phyloP scores from a whole-genome alignment of 1,140 invertebrate species.

The Oedothorax gibbosus region DNA sequence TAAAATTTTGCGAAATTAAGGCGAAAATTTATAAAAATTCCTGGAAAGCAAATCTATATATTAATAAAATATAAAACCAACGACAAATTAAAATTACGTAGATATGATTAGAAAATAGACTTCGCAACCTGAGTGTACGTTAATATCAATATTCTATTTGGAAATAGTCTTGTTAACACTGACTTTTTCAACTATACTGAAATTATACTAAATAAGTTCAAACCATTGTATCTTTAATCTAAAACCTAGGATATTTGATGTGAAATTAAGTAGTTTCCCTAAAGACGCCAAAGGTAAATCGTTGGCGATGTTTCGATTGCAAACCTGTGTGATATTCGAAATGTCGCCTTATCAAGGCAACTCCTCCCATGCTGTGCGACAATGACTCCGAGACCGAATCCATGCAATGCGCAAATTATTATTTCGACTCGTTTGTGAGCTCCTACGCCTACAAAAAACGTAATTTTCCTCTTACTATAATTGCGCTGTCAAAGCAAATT shows the following conservation, averaged over 20 bases:
- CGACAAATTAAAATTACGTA: too few relatives aligned
- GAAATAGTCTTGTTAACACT: too few relatives aligned
- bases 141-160: too few relatives aligned
- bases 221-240: too few relatives aligned
- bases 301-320: conserved; percentile 9
- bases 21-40: too few relatives aligned
- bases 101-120: too few relatives aligned
- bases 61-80: too few relatives aligned
- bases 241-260: neutral
- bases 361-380: conserved; percentile 39
- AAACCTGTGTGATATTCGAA: conserved; percentile 8
- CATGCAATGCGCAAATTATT: neutral
- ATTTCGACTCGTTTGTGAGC: neutral
- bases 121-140: too few relatives aligned
- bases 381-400: conserved; percentile 30
- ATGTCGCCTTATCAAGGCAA: neutral
- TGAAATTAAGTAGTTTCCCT: neutral
- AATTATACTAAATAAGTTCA: too few relatives aligned
- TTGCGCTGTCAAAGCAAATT: conserved; percentile 53
- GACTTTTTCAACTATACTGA: too few relatives aligned
- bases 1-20: too few relatives aligned
- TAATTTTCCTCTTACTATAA: conserved; percentile 48
- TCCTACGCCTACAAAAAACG: conserved; percentile 19
- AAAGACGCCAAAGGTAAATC: conserved; percentile 20
- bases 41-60: too few relatives aligned